Evolutionary conservation across 2,888 invertebrate genomes (phyloP), one percentile per base, ranked within the genome.

Genomic region (Dusona sp.): DNA sequence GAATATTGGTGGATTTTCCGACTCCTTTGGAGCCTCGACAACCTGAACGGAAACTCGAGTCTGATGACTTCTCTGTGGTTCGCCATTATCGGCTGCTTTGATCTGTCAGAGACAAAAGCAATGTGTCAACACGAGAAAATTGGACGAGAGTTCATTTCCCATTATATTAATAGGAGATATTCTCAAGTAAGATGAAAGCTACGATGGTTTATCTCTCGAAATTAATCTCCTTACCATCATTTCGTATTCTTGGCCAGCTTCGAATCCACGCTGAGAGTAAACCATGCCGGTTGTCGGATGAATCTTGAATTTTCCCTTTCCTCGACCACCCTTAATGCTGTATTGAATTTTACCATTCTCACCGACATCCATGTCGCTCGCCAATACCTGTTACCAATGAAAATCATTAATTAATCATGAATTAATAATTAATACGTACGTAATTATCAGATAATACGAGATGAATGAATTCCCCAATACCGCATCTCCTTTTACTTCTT

Each of bases 311-410:
- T 96, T 96, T 42, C 97, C 97, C 89, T 97, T 97, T 77, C 97
- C 97, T 88, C 96, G 96, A 19, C 97, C 97, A 19, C 97, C 97
- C 93, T 97, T 97, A 73, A 97, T 96, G 91, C 97, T 96, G 95
- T 98, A 99, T 33, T 96, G 96, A 89, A 99, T 96, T 89, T 97
- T 96, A 79, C 97, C 97, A 95, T 99, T 99, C 88, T 95, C 96
- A 11, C 97, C 98, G 79, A 95, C 95, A 94, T 99, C 99, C 90
- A 95, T 95, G 94, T 99, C 99, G 89, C 96, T 96, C 19, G 98
- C 98, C 88, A 97, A 95, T 88, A 98, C 97, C 96, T 97, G 94
- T 83, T 72, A 83, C 67, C 87, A 84, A 88, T 79, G 54, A 70
- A 70, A 57, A 79, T 74, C 48, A 13, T 84, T 57, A 79, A 42